Percentiles rank a stretch among this genome's conserved stretches.
Evolutionary conservation across 2,797 vertebrate genomes (phyloP).

Genomic region (Triplophysa bombifrons): DNA sequence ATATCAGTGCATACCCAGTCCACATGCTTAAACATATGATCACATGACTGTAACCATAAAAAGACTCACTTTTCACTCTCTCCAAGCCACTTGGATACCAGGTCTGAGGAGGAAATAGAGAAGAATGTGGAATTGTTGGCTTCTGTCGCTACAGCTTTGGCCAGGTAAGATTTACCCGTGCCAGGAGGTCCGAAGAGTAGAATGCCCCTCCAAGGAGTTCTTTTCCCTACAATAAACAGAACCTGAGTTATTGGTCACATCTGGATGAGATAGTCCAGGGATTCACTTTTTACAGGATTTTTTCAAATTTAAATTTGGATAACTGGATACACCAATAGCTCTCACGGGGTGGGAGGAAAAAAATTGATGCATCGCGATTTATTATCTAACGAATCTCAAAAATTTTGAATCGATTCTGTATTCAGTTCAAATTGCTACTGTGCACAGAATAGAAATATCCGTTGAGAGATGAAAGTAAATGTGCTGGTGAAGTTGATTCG

Average conservation of each 20-base stretch:
- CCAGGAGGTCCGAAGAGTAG: conserved; percentile 96
- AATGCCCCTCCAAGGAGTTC: conserved; percentile 97
- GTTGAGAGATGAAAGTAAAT: too few relatives aligned
- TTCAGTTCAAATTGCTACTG: too few relatives aligned
- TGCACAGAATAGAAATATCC: too few relatives aligned
- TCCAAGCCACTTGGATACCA: conserved; percentile 98
- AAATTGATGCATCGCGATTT: too few relatives aligned
- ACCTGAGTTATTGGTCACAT: neutral
- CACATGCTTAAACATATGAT: neutral
- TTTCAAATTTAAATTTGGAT: neutral
- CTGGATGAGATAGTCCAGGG: neutral
- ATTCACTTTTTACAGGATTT: neutral
- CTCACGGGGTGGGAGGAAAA: neutral
- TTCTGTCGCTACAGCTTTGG: conserved; percentile 98
- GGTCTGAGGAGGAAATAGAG: conserved; percentile 94
- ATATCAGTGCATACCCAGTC: neutral
- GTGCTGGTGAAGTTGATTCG: neutral
- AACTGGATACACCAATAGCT: neutral
- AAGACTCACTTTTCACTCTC: conserved; percentile 96
- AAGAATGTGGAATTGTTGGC: conserved; percentile 99
- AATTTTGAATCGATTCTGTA: too few relatives aligned
- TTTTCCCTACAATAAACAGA: conserved; percentile 81
- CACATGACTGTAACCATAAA: neutral
- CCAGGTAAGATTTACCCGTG: conserved; percentile 98
- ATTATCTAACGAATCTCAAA: too few relatives aligned